Evolutionary conservation across 2,888 invertebrate genomes (phyloP), one percentile per base, ranked within the genome.

Genomic region (Chloroclysta siterata): DNA sequence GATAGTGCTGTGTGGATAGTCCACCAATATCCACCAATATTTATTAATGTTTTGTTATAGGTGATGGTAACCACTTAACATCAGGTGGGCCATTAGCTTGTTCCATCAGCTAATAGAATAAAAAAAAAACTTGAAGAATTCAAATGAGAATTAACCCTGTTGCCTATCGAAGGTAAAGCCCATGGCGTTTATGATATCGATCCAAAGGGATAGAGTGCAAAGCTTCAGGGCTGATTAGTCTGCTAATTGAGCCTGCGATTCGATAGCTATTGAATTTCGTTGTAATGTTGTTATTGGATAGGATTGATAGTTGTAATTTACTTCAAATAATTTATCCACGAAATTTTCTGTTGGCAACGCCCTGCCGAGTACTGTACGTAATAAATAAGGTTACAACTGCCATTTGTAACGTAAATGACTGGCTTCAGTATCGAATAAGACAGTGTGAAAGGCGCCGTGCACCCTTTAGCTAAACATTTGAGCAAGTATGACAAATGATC

Each of bases 201-300:
- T 72, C 47, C 57, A 56, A 68, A 66, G 53, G 69, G 67, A 72
- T 71, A 66, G 70, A 72, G 64, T 69, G 68, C 71, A 69, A 57
- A 70, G 69, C 72, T 72, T 72, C 57, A 70, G 66, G 57, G 65
- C 65, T 57, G 69, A 78, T 79, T 75, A 74, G 68, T 75, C 73
- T 69, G 76, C 72, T 81, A 80, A 79, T 81, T 79, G 75, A 71
- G 69, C 72, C 69, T 72, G 72, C 65, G 70, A 75, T 69, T 76
- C 67, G 60, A 69, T 72, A 56, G 54, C 72, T 75, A 76, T 66
- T 66, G 58, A 65, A 73, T 68, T 73, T 74, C 63, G 69, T 77
- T 76, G 72, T 60, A 66, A 62, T 59, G 53, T 64, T 51, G 51
- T 55, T 67, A 48, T 60, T 51, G 36, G 39, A 63, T 63, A 56